Evolutionary conservation across 2,797 vertebrate genomes (phyloP).

Genomic region (Pseudochaenichthys georgianus): DNA sequence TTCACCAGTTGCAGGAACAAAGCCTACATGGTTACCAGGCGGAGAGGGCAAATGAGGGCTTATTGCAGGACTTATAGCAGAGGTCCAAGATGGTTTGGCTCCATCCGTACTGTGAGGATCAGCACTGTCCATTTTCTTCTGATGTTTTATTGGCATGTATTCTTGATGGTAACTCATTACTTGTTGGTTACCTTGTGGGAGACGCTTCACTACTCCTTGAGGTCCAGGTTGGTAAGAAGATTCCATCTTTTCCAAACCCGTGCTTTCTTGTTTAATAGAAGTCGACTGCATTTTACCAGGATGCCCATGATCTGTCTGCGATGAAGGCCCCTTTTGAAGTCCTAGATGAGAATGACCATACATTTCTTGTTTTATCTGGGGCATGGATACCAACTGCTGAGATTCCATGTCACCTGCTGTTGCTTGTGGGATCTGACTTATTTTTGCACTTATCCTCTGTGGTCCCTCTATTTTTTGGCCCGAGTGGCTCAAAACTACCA

Average conservation of each 20-base stretch:
- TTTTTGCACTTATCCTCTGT: slow-evolving; percentile 96
- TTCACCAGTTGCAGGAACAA: slow-evolving; percentile 87
- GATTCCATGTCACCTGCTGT: slow-evolving; percentile 96
- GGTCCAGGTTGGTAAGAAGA: slow-evolving; percentile 86
- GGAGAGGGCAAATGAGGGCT: slow-evolving; percentile 93
- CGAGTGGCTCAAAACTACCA: slow-evolving; percentile 96
- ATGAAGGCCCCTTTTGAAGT: slow-evolving; percentile 86
- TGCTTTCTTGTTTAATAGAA: slow-evolving; percentile 89
- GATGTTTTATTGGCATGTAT: slow-evolving; percentile 87
- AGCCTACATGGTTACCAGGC: slow-evolving; percentile 92
- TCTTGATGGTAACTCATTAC: slow-evolving; percentile 90
- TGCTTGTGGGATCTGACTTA: slow-evolving; percentile 97
- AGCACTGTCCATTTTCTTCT: slow-evolving; percentile 90
- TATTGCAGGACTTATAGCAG: slow-evolving; percentile 91
- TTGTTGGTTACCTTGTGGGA: slow-evolving; percentile 88
- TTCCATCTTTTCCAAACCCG: slow-evolving; percentile 90
- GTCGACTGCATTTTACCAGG: slow-evolving; percentile 88
- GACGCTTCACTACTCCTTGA: slow-evolving; percentile 91
- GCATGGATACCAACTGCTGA: slow-evolving; percentile 95
- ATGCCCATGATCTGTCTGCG: slow-evolving; percentile 88
- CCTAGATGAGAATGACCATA: slow-evolving; percentile 89
- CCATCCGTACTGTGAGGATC: slow-evolving; percentile 90
- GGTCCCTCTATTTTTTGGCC: slow-evolving; percentile 97
- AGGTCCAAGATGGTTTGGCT: slow-evolving; percentile 89
- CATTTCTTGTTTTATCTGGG: slow-evolving; percentile 96